phyloP scores from a whole-genome alignment of 2,797 vertebrate species.

The Gallirallus australis region DNA sequence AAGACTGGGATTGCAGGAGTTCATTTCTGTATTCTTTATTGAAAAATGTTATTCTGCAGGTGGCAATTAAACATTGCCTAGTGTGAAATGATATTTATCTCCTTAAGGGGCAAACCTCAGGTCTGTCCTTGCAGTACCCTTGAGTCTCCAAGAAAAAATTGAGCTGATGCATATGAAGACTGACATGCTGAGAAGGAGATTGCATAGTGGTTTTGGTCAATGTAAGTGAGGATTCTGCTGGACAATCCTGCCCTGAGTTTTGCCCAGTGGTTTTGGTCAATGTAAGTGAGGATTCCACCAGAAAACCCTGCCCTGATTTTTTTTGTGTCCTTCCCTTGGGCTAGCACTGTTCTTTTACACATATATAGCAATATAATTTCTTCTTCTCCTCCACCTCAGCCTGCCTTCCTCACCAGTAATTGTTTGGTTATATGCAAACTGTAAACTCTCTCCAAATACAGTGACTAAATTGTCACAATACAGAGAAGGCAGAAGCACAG shows the following conservation, averaged over 20 bases:
- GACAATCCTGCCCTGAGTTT: background rate
- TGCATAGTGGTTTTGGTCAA: slow-evolving; percentile 17
- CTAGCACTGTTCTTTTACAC: background rate
- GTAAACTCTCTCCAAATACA: background rate
- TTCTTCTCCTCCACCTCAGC: background rate
- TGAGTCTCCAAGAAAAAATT: background rate
- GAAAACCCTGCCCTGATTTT: no score
- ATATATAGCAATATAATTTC: rapidly evolving
- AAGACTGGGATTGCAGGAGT: background rate
- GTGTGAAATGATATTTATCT: background rate
- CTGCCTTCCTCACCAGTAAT: background rate
- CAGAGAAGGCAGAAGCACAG: background rate
- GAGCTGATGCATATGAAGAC: background rate
- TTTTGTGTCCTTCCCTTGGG: slow-evolving; percentile 11
- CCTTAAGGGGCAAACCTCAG: background rate
- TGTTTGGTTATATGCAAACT: background rate
- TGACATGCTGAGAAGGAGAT: slow-evolving; percentile 18
- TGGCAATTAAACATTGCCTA: slow-evolving; percentile 18
- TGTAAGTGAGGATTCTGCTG: background rate
- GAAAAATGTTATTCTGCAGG: slow-evolving; percentile 8
- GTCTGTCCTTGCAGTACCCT: slow-evolving; percentile 19
- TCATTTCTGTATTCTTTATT: background rate
- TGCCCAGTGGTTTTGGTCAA: no score
- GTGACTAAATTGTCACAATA: background rate
- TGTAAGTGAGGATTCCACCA: no score